Evolutionary conservation across 2,113 vertebrate species (phyloP), one percentile per base, ranked within the genome.

Genomic region (Corythoichthys intestinalis): DNA sequence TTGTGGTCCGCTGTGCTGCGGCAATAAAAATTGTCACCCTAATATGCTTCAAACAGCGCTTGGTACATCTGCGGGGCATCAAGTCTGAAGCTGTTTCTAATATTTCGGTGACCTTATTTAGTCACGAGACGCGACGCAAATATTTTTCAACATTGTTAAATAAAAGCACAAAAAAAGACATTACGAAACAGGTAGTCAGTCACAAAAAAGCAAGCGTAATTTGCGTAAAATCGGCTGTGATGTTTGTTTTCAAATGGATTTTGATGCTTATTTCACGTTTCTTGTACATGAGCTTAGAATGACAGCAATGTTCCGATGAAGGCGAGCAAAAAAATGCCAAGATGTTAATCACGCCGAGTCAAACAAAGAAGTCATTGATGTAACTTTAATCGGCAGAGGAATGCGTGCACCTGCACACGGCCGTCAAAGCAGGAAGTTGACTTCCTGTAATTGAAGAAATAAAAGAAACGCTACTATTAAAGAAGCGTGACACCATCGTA

Each of bases 331-430:
- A 34, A 37, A 37, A 17, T 17, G 71, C 15, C 53, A 74, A 79
- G 74, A 78, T 35, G 69, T 47, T 47, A 47, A 78, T 76, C 78
- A 66, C 68, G 82, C 80, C 70, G 73, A 56, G 70, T 15, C 48
- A 9, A 61, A 89, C 85, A 89, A 90, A 75, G 87, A 89, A 64
- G 52, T 84, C 87, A 82, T 90, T 89, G 83, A 89, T 81, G 62
- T 63, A 14, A 71, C 74, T 79, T 85, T 85, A 87, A 89, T 86
- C 86, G 89, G 82, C 73, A 9, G 15, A 86, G 88, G 89, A 91
- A 91, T 91, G 88, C 65, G 62, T 72, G 80, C 79, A 85, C 81
- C 85, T 87, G 38, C 48, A 12, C 65, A 46, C 65, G 1, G 5
- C 41, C 60, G 6, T 9, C 35, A 14, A 38, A 38, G 13, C 38